These are phyloP conservation scores for Dolomedes plantarius DNA, from an alignment of 2,888 invertebrate species.

Conservation along the genomic window DNA sequence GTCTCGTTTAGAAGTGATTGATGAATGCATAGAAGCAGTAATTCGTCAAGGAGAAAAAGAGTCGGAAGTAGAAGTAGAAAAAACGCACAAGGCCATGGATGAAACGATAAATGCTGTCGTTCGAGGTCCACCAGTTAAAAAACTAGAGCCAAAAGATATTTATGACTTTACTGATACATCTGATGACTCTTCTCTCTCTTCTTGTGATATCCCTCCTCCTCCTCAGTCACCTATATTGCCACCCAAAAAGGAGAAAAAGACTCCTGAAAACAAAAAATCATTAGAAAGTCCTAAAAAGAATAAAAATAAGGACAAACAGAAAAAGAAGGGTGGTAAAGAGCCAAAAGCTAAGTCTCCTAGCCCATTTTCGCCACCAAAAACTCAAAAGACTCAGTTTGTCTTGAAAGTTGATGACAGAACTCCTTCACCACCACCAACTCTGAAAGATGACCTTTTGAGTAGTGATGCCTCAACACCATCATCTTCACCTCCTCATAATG, in stretches of 20 bases:
- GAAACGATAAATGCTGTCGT: slow-evolving; percentile 72
- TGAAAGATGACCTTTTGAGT: slow-evolving; percentile 58
- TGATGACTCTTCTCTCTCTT: slow-evolving; percentile 50
- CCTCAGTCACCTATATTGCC: slow-evolving; percentile 50
- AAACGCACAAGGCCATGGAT: slow-evolving; percentile 65
- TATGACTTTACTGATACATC: slow-evolving; percentile 71
- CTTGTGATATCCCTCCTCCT: slow-evolving; percentile 36
- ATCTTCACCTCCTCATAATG: slow-evolving; percentile 39
- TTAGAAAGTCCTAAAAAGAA: slow-evolving; percentile 62
- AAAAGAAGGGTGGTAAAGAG: slow-evolving; percentile 48
- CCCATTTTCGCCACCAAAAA: slow-evolving; percentile 41
- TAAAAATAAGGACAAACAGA: slow-evolving; percentile 60
- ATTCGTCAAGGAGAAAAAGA: slow-evolving; percentile 64
- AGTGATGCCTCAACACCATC: slow-evolving; percentile 54
- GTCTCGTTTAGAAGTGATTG: slow-evolving; percentile 65
- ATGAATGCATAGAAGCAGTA: slow-evolving; percentile 71
- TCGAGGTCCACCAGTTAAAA: slow-evolving; percentile 54
- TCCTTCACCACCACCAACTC: slow-evolving; percentile 35
- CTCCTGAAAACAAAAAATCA: slow-evolving; percentile 38
- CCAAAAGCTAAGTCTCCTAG: slow-evolving; percentile 42
- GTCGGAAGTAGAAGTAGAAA: slow-evolving; percentile 41
- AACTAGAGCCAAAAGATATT: slow-evolving; percentile 68
- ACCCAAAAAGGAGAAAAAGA: slow-evolving; percentile 69
- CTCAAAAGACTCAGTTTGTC: slow-evolving; percentile 45
- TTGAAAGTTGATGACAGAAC: slow-evolving; percentile 52